Evolutionary conservation across 1,140 invertebrate species (phyloP).

Genomic region (Diuraphis noxia): DNA sequence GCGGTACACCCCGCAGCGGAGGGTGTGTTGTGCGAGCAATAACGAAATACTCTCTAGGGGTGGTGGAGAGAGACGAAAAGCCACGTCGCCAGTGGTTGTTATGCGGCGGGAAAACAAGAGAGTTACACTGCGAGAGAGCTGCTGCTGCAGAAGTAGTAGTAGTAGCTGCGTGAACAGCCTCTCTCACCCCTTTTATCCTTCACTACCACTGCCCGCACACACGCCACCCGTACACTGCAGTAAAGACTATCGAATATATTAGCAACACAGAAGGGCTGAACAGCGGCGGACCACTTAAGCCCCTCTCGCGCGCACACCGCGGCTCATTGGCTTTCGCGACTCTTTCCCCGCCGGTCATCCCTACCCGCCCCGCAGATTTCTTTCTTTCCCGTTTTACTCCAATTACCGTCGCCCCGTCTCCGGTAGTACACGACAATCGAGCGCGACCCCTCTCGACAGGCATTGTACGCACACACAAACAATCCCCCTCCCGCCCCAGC

Average conservation of each 20-base stretch:
- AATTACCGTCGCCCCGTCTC: conserved; percentile 37
- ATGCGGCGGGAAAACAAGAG: conserved; percentile 30
- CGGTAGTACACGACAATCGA: not conserved
- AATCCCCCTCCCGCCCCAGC: not conserved
- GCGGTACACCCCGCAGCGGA: not conserved
- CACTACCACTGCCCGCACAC: not conserved
- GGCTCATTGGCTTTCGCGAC: conserved; percentile 50
- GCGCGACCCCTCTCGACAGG: conserved; percentile 9
- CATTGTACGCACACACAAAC: conserved; percentile 1
- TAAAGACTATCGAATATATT: not conserved
- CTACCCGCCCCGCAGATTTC: conserved; percentile 26
- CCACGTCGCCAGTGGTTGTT: not conserved
- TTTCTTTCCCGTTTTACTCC: conserved; percentile 49
- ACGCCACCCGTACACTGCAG: too few species aligned
- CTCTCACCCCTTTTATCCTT: not conserved
- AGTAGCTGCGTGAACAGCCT: not conserved
- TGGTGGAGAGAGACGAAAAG: not conserved
- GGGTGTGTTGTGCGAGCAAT: not conserved
- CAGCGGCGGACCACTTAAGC: conserved; percentile 45
- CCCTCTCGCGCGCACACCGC: conserved; percentile 13
- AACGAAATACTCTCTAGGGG: not conserved
- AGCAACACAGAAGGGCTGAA: conserved; percentile 20
- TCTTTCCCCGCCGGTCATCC: not conserved
- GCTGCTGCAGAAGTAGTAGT: not conserved
- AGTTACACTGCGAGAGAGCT: not conserved